These are phyloP conservation scores for Clytia hemisphaerica DNA, from an alignment of 30 jellyfish, hydroid and myxozoan genomes.

Conservation along the genomic window DNA sequence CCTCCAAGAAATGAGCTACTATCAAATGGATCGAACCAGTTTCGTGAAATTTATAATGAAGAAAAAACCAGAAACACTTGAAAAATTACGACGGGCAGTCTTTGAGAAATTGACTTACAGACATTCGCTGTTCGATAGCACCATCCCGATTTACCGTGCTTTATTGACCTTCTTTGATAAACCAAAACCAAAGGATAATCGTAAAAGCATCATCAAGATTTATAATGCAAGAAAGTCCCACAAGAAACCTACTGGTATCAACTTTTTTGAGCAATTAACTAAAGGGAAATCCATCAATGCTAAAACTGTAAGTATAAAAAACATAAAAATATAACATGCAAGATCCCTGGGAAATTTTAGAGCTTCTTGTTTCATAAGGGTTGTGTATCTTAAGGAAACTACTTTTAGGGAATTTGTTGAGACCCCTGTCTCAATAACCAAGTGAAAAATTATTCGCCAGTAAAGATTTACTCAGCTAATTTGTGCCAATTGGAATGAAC, in stretches of 20 bases:
- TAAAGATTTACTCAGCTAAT: too few species aligned
- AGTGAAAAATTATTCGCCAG: too few species aligned
- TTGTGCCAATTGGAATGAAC: too few species aligned
- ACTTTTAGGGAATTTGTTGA: too few species aligned
- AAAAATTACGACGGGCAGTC: constrained; percentile 49
- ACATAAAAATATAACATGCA: too few species aligned
- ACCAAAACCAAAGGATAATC: constrained; percentile 22
- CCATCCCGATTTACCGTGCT: constrained; percentile 70
- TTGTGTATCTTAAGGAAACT: too few species aligned
- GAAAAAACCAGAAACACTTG: constrained; percentile 82
- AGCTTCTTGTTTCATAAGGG: too few species aligned
- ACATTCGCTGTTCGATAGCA: constrained; percentile 31
- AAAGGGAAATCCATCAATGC: background rate
- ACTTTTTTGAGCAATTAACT: background rate
- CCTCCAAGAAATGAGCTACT: constrained; percentile 50
- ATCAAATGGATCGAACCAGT: constrained; percentile 58
- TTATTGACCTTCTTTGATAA: constrained; percentile 22
- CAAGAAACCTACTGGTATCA: background rate
- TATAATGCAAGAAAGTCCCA: background rate
- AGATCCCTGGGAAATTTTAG: too few species aligned
- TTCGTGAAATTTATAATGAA: constrained; percentile 63
- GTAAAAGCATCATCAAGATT: constrained; percentile 3
- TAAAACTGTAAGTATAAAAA: background rate
- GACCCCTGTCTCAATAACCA: too few species aligned
- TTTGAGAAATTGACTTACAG: constrained; percentile 55